Base-by-base conservation (phyloP, 2,888 invertebrate genomes). In the Teleiodes luculella region DNA sequence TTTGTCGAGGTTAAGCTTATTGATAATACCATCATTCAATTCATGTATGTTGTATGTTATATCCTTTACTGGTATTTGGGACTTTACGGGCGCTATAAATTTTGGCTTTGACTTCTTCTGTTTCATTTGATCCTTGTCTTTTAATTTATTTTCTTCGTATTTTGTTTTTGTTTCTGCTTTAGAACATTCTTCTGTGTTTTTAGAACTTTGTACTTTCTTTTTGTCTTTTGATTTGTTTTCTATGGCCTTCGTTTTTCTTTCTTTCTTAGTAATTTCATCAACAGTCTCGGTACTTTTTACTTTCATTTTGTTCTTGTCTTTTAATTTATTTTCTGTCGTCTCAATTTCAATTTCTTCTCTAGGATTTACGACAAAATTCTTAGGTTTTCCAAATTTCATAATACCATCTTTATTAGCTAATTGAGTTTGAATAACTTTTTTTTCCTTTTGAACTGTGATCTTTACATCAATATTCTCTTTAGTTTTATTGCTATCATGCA, bases 321-420 rank as follows among this genome's bases (percentile, higher is more conserved):
- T n/a, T n/a, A n/a, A n/a, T n/a, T n/a, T n/a, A n/a, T n/a, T n/a
- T n/a, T n/a, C n/a, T n/a, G n/a, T n/a, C n/a, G n/a, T n/a, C n/a
- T n/a, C n/a, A n/a, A n/a, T n/a, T n/a, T n/a, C n/a, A n/a, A n/a
- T n/a, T n/a, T n/a, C n/a, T n/a, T n/a, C n/a, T n/a, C n/a, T n/a
- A n/a, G n/a, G n/a, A n/a, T n/a, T n/a, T n/a, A n/a, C n/a, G n/a
- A n/a, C n/a, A n/a, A n/a, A n/a, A n/a, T n/a, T n/a, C n/a, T n/a
- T 55, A 68, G 85, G 83, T 56, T 77, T 84, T 20, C 61, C 59
- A 57, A 70, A 88, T 62, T 87, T 88, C 86, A 88, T 86, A 24
- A 80, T 59, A 1, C 87, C 87, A 55, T 69, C 76, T 67, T 79
- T 84, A 54, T 88, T 86, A 1, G 76, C 70, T 49, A 88, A 61